Base-by-base conservation (phyloP, 2,888 invertebrate genomes). In the Drosophila rellima region DNA sequence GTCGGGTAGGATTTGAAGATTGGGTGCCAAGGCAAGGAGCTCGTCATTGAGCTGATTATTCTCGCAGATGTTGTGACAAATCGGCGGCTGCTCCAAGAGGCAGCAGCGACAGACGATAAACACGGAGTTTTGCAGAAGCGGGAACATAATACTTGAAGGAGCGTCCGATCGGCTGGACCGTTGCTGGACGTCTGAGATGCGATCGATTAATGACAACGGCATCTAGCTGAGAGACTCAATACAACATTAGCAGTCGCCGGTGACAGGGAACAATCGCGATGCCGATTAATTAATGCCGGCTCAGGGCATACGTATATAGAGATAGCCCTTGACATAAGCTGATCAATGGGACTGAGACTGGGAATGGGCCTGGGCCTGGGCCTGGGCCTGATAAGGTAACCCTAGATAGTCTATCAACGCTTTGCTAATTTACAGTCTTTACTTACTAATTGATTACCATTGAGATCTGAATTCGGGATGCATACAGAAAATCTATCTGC, bases 21-120 rank as follows among this genome's bases (percentile, higher is more conserved):
- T 65, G 17, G 83, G 80, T 13, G 79, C 82, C 42, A 86, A 71
- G 2, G 67, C 45, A 18, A 79, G 68, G 40, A 91, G 63, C 33
- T 90, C 86, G 10, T 6, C 39, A n/a, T 68, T 66, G 29, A 91
- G 60, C n/a, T 70, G 73, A 7, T 45, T 15, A 15, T 66, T 70
- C 10, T 77, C 77, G 45, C 85, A 70, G 0, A 91, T 80, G 50
- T 74, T 81, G 48, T 88, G 83, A 7, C 73, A 73, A 26, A 75
- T 50, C 1, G 66, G 39, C 48, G 90, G 90, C 62, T 91, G 83
- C 63, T 91, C 90, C 26, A 65, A 42, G 61, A 91, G 57, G 44
- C 91, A 91, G 57, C 90, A 91, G 47, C 91, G 91, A 45, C 91
- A 91, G 11, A 91, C 78, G 45, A 82, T 60, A 10, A 48, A 15